Evolutionary conservation across 2,888 invertebrate genomes (phyloP).

Genomic region (Creontiades dilutus): DNA sequence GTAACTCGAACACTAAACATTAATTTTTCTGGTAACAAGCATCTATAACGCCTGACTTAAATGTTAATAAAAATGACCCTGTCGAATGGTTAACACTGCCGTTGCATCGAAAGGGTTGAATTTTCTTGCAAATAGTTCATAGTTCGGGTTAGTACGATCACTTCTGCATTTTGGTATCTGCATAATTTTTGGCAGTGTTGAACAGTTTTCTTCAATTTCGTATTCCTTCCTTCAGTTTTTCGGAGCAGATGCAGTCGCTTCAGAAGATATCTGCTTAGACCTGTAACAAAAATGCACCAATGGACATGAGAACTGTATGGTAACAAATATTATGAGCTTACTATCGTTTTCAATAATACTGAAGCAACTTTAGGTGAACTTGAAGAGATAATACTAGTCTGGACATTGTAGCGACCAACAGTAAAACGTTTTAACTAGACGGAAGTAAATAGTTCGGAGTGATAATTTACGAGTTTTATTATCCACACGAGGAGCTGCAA

Average conservation of each 20-base stretch:
- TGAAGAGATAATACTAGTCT: no score
- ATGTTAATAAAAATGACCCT: conserved; percentile 67
- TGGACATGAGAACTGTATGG: background rate
- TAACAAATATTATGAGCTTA: no score
- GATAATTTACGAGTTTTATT: no score
- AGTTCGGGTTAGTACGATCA: conserved; percentile 22
- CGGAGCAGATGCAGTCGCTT: conserved; percentile 46
- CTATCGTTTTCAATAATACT: no score
- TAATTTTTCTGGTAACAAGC: conserved; percentile 66
- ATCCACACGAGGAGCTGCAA: no score
- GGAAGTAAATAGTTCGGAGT: no score
- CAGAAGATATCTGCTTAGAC: conserved; percentile 14
- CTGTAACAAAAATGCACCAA: conserved; percentile 4
- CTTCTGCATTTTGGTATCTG: background rate
- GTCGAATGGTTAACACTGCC: conserved; percentile 67
- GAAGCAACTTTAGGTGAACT: no score
- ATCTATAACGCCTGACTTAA: conserved; percentile 62
- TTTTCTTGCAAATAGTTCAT: background rate
- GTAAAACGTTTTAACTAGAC: no score
- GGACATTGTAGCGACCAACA: no score
- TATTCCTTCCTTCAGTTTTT: background rate
- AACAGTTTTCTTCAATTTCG: conserved; percentile 12
- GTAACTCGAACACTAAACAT: conserved; percentile 62
- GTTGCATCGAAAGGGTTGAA: conserved; percentile 51
- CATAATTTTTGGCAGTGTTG: conserved; percentile 35